Evolutionary conservation across 2,888 invertebrate species (phyloP).

Genomic region (Neocrepidodera transversa): DNA sequence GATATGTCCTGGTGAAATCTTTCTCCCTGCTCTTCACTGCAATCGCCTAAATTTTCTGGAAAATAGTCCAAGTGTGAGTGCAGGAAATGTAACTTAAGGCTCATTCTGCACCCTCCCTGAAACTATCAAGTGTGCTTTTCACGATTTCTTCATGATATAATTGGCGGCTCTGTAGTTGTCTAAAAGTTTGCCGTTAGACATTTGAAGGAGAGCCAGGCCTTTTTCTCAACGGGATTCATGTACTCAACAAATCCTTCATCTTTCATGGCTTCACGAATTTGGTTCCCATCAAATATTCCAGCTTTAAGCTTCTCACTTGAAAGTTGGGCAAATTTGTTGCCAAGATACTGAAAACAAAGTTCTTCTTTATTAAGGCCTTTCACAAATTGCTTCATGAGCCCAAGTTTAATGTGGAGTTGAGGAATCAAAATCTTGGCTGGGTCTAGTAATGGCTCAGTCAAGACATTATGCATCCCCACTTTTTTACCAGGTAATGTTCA

Average conservation of each 20-base stretch:
- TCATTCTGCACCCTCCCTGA: no score
- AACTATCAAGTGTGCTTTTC: no score
- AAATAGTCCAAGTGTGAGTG: no score
- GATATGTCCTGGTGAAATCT: no score
- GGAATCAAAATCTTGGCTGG: slow-evolving; percentile 6
- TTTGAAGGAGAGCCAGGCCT: slow-evolving; percentile 3
- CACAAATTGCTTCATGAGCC: no score
- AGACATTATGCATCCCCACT: slow-evolving; percentile 6
- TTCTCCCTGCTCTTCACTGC: no score
- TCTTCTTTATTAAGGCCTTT: slow-evolving; percentile 13
- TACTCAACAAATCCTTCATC: background rate
- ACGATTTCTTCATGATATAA: no score
- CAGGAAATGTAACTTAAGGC: no score
- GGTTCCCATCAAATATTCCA: slow-evolving; percentile 5
- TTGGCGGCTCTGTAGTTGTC: no score
- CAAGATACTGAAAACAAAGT: slow-evolving; percentile 6
- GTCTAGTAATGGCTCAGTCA: slow-evolving; percentile 3
- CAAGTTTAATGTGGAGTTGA: slow-evolving; percentile 4
- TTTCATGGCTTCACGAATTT: slow-evolving; percentile 7
- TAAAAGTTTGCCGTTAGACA: slow-evolving; percentile 3
- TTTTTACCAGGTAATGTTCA: slow-evolving; percentile 2
- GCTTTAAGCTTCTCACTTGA: background rate
- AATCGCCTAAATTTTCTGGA: no score
- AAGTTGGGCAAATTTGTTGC: slow-evolving; percentile 5
- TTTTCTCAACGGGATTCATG: slow-evolving; percentile 6